A percentile compares a stretch with the other conserved stretches of the same genome.
These are phyloP conservation scores for Xestia rhomboidea DNA, from an alignment of 2,888 invertebrate species.

Conservation along the genomic window DNA sequence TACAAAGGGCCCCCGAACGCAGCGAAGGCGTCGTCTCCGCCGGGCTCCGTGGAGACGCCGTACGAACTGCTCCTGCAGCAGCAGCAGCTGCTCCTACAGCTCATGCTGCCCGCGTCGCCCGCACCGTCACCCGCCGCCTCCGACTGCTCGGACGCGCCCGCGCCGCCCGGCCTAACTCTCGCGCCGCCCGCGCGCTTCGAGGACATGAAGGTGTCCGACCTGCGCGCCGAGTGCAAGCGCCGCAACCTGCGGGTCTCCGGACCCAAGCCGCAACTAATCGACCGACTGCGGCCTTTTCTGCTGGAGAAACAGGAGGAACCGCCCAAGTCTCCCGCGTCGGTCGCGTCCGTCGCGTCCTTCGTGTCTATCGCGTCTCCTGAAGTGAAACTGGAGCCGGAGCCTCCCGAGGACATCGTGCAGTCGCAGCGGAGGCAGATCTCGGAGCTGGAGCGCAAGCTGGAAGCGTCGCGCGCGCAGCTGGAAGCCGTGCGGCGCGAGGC, in stretches of 20 bases:
- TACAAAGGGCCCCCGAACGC: constrained; percentile 96
- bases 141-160: constrained; percentile 82
- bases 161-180: constrained; percentile 86
- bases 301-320: constrained; percentile 87
- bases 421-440: constrained; percentile 96
- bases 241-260: constrained; percentile 98
- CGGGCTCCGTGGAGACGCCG: constrained; percentile 93
- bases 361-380: constrained; percentile 82
- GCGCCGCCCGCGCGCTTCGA: constrained; percentile 93
- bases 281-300: constrained; percentile 95
- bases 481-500: constrained; percentile 92
- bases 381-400: constrained; percentile 81
- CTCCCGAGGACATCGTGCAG: constrained; percentile 93
- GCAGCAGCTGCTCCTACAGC: constrained; percentile 97
- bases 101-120: constrained; percentile 94
- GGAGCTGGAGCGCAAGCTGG: constrained; percentile 95
- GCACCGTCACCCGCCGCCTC: constrained; percentile 85
- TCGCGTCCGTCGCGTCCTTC: constrained; percentile 77
- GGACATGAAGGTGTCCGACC: constrained; percentile 98
- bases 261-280: constrained; percentile 98
- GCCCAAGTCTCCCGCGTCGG: constrained; percentile 84
- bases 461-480: constrained; percentile 94
- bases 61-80: constrained; percentile 98
- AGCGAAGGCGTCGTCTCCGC: constrained; percentile 93
- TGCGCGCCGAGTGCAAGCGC: constrained; percentile 98